These are phyloP conservation scores for Elgonia sp. DNA, from an alignment of 2,888 invertebrate species.

Conservation along the genomic window DNA sequence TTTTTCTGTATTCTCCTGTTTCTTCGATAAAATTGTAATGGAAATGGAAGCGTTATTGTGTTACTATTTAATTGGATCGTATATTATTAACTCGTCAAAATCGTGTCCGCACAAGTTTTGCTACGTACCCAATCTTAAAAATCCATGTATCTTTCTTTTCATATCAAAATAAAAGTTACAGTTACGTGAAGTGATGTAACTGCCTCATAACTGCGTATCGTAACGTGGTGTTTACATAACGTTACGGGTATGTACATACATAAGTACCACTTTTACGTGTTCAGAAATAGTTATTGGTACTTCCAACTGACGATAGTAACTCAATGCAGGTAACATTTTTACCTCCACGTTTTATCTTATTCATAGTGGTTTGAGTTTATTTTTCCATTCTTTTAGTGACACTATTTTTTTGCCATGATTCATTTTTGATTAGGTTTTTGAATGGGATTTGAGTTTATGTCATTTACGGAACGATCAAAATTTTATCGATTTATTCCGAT, in stretches of 20 bases:
- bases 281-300: slow-evolving; percentile 27
- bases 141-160: slow-evolving; percentile 6
- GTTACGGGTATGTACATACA: slow-evolving; percentile 22
- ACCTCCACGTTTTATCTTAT: slow-evolving; percentile 7
- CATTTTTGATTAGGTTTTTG: not conserved
- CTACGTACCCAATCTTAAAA: slow-evolving; percentile 23
- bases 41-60: not conserved
- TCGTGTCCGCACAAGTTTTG: not conserved
- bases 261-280: slow-evolving; percentile 27
- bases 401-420: not conserved
- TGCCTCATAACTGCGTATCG: slow-evolving; percentile 27
- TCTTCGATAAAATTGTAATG: no score
- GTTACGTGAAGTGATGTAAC: slow-evolving; percentile 30
- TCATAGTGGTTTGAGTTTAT: slow-evolving; percentile 7
- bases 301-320: slow-evolving; percentile 37
- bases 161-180: slow-evolving; percentile 29
- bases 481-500: not conserved
- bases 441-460: not conserved
- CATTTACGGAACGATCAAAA: not conserved
- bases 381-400: not conserved
- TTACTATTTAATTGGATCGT: slow-evolving; percentile 8
- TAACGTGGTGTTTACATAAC: slow-evolving; percentile 38
- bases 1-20: no score
- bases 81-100: slow-evolving; percentile 28
- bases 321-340: not conserved